Base-by-base conservation (phyloP, 2,888 invertebrate genomes). In the Onchidella celtica region DNA sequence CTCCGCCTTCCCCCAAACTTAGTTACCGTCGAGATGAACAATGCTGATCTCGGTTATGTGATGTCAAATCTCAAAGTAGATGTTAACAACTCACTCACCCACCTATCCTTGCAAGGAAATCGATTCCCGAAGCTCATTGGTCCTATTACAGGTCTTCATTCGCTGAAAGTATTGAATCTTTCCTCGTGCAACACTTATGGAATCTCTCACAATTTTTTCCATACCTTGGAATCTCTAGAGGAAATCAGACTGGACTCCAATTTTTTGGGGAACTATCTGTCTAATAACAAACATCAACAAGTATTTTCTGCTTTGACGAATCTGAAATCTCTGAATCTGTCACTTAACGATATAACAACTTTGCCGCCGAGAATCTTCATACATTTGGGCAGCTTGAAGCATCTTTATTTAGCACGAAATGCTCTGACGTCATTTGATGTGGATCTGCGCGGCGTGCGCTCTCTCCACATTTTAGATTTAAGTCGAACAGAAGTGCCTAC, bases 1-100 rank as follows among this genome's bases (percentile, higher is more conserved):
- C 65, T 80, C n/a, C 38, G 9, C 4, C 29, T 83, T 11, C 83
- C 83, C 0, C 81, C 81, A 32, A 63, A 78, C 14, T 55, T 83
- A 14, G 21, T 40, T 9, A 21, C 3, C 1, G 40, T 78, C 3
- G 61, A 73, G 14, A 69, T 77, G 55, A 55, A 73, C 0, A 29
- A 27, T 3, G 69, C 65, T 29, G 57, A 65, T 24, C n/a, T 83
- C 14, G 47, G 59, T 2, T 83, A 81, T 36, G 40, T 32, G 4
- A 9, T 83, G 14, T 38, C 74, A 4, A 3, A 74, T 14, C 17
- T 83, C 55, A 40, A 29, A 0, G 63, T 83, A 21, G 65, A 76
- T 29, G 38, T 57, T 1, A 73, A 65, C 55, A 83, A 83, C 61
- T 55, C 17, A n/a, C 38, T 83, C 14, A 27, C 6, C 17, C n/a